Percentiles rank a stretch among this genome's conserved stretches.
phyloP scores from a whole-genome alignment of 1,140 invertebrate genomes.

The Coelopa frigida region DNA sequence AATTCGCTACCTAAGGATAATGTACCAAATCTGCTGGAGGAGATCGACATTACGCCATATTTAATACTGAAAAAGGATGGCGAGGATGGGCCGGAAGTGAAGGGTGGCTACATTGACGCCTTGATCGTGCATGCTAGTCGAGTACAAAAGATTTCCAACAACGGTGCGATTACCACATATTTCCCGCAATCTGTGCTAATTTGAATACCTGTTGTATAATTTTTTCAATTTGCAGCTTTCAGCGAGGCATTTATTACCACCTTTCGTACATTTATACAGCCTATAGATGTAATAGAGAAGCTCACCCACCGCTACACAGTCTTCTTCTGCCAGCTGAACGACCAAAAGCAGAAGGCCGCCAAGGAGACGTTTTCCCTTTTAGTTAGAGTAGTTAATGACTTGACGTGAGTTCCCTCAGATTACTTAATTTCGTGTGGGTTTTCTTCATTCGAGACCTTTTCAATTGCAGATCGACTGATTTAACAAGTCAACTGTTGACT shows the following conservation, averaged over 20 bases:
- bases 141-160: constrained; percentile 48
- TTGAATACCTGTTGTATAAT: constrained; percentile 20
- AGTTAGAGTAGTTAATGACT: constrained; percentile 85
- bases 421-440: not conserved
- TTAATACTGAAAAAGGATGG: constrained; percentile 71
- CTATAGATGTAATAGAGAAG: constrained; percentile 80
- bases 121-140: constrained; percentile 90
- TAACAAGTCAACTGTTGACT: constrained; percentile 66
- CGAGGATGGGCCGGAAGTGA: constrained; percentile 80
- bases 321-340: constrained; percentile 68
- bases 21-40: constrained; percentile 56
- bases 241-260: constrained; percentile 96
- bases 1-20: constrained; percentile 6
- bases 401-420: constrained; percentile 67
- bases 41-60: constrained; percentile 71
- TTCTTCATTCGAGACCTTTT: constrained; percentile 9
- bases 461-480: constrained; percentile 65
- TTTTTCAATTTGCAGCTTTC: constrained; percentile 51
- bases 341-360: constrained; percentile 68
- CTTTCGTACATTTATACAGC: constrained; percentile 89
- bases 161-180: constrained; percentile 25
- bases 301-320: constrained; percentile 67
- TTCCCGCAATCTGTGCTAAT: constrained; percentile 10
- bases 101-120: constrained; percentile 84
- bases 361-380: constrained; percentile 82